A percentile compares a stretch with the other conserved stretches of the same genome.
Evolutionary conservation across 2,113 vertebrate species (phyloP).

Genomic region (Campylorhamphus procurvoides): DNA sequence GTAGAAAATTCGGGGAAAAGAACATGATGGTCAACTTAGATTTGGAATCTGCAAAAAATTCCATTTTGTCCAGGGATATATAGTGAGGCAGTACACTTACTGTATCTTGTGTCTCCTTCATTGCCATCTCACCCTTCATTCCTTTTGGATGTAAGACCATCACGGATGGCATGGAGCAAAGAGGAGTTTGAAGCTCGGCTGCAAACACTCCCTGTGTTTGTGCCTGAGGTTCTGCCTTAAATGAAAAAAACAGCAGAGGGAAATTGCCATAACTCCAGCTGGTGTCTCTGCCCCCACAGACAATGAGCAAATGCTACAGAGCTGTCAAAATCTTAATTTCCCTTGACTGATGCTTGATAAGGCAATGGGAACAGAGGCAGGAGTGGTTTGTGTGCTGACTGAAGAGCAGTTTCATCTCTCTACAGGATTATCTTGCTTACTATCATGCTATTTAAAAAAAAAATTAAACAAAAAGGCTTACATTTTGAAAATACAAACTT

Average conservation of each 20-base stretch:
- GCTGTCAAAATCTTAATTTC: neutral
- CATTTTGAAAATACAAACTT: neutral
- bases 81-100: fast-evolving
- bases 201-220: neutral
- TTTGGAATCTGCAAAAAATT: neutral
- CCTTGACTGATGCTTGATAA: neutral
- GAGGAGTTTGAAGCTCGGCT: neutral
- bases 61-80: neutral
- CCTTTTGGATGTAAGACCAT: neutral
- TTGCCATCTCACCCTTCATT: neutral
- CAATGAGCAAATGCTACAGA: neutral
- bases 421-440: neutral
- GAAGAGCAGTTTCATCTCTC: neutral
- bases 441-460: too few species aligned
- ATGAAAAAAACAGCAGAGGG: neutral
- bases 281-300: neutral
- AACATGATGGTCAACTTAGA: neutral
- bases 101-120: fast-evolving
- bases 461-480: neutral
- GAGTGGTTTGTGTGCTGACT: neutral
- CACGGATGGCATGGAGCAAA: fast-evolving
- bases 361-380: neutral
- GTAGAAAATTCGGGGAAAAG: fast-evolving
- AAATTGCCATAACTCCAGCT: neutral
- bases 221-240: neutral